phyloP scores from a whole-genome alignment of 2,113 vertebrate genomes.

The Vimba vimba region DNA sequence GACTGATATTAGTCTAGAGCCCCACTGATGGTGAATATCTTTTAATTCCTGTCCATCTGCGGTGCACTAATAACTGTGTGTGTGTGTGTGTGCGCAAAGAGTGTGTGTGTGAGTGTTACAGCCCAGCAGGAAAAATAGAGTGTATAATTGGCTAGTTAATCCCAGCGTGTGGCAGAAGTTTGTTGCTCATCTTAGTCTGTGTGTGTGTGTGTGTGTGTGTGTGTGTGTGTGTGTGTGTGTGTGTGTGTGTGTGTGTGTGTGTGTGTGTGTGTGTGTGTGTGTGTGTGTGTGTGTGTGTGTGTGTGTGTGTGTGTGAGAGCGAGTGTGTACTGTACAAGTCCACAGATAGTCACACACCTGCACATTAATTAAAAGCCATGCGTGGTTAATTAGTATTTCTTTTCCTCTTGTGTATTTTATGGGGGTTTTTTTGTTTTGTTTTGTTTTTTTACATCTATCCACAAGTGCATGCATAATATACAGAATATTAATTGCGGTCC shows the following conservation, averaged over 20 bases:
- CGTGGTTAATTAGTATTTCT: conserved; percentile 56
- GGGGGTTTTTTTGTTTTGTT: conserved; percentile 33
- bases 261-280: conserved; percentile 43
- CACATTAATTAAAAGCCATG: conserved; percentile 58
- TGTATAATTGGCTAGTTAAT: conserved; percentile 70
- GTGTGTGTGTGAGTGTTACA: conserved; percentile 59
- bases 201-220: conserved; percentile 65
- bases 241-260: conserved; percentile 65
- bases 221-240: conserved; percentile 67
- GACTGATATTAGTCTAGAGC: conserved; percentile 46
- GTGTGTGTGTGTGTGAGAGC: conserved; percentile 57
- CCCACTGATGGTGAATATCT: conserved; percentile 33
- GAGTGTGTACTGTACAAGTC: conserved; percentile 48
- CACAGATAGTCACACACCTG: conserved; percentile 51
- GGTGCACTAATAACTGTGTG: conserved; percentile 53
- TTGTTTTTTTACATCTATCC: conserved; percentile 55
- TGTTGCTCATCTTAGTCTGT: conserved; percentile 59
- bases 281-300: conserved; percentile 44
- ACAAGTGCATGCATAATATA: conserved; percentile 68
- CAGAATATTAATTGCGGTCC: conserved; percentile 77
- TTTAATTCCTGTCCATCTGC: conserved; percentile 53
- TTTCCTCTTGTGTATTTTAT: conserved; percentile 31
- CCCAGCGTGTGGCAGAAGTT: conserved; percentile 61
- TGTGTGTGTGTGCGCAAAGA: conserved; percentile 25
- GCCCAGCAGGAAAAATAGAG: conserved; percentile 67